Base-by-base conservation (phyloP, 2,113 vertebrate genomes). In the Xenopus borealis region DNA sequence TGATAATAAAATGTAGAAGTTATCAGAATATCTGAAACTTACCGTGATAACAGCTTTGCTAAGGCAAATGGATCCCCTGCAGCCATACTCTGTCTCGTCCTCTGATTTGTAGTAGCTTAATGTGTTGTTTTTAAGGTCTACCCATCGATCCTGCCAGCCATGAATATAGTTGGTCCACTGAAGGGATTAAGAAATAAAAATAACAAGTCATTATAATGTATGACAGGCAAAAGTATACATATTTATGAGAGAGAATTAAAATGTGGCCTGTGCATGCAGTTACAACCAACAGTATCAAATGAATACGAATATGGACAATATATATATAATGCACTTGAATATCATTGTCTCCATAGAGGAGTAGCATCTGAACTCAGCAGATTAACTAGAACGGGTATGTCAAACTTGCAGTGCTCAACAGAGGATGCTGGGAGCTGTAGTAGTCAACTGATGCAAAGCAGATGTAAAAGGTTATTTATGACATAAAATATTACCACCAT, bases 91-190 rank as follows among this genome's bases (percentile, higher is more conserved):
- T 0, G 93, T 93, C 84, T 99, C 97, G 81, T 98, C 94, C 85
- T 96, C 93, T 20, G 96, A 98, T 83, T 97, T 98, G 86, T 96
- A 98, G 87, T 99, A 99, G 88, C 96, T 98, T 75, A 99, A 82
- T 4, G 94, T 93, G 75, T 94, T 95, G 80, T 93, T 94, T 86
- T 98, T 98, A 84, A 99, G 83, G 84, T 95, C 93, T 33, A 99
- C 95, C 97, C 97, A 99, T 78, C 97, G 92, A 86, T 98, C 95
- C 85, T 98, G 97, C 97, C 97, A 99, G 1, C 97, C 96, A 82
- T 98, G 97, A 81, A 99, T 98, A 82, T 99, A 98, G 83, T 99
- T 99, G 80, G 97, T 99, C 97, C 97, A 99, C 96, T 99, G 82
- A 5, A 84, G 17, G 16, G 82, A 83, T 46, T 52, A 17, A 85